Conservation (phyloP, 1,140 invertebrate species). For the Cardiocondyla obscurior region DNA sequence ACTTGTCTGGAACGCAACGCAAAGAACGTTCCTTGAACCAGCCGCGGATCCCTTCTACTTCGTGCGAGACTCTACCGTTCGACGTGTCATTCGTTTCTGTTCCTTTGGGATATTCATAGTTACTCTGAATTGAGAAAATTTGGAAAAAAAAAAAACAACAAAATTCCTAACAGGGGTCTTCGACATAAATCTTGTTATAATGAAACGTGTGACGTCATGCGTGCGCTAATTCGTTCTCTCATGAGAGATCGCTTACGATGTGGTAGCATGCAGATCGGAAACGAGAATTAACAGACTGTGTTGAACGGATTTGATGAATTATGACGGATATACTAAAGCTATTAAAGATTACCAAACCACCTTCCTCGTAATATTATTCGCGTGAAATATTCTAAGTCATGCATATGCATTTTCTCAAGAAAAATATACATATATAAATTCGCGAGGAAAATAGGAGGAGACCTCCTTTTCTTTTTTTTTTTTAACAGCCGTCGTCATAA, state of each 20-base stretch:
- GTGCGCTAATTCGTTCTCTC: slow-evolving; percentile 17
- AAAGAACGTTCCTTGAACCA: not conserved
- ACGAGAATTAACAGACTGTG: not conserved
- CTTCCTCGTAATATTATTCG: not conserved
- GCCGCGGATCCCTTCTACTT: not conserved
- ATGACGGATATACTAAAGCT: not conserved
- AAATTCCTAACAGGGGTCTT: not conserved
- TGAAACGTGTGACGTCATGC: not conserved
- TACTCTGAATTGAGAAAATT: too few relatives aligned
- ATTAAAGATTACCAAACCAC: slow-evolving; percentile 13
- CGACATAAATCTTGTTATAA: not conserved
- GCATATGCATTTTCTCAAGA: slow-evolving; percentile 9
- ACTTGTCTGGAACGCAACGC: slow-evolving; percentile 85
- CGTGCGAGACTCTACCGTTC: not conserved
- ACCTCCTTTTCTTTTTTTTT: not conserved
- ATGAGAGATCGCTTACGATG: not conserved
- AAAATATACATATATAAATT: slow-evolving; percentile 3
- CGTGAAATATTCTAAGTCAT: slow-evolving; percentile 12
- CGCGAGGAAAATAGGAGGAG: not conserved
- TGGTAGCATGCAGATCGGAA: slow-evolving; percentile 27
- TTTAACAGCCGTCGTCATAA: not conserved
- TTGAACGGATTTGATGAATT: not conserved
- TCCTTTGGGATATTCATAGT: not conserved
- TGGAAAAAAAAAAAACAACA: too few relatives aligned
- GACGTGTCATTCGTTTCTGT: not conserved